Percentiles rank a stretch among this genome's conserved stretches.
Evolutionary conservation across 2,888 invertebrate species (phyloP).

Genomic region (Lagria hirta): DNA sequence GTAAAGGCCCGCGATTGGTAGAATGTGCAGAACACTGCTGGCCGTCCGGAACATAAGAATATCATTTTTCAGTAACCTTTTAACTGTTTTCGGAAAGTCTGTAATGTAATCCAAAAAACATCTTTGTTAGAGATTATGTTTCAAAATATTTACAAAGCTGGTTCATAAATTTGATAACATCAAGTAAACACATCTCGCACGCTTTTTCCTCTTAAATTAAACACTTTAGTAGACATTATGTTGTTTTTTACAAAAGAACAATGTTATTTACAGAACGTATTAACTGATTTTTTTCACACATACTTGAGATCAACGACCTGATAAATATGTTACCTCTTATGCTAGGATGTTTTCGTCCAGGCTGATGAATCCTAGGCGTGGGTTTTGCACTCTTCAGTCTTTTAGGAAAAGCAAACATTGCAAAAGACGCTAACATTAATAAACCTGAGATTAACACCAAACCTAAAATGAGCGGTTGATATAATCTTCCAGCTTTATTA

Average conservation of each 20-base stretch:
- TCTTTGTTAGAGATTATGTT: constrained; percentile 1
- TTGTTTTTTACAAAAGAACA: constrained; percentile 5
- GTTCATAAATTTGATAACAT: constrained; percentile 4
- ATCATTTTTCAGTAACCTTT: constrained; percentile 82
- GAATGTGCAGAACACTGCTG: constrained; percentile 84
- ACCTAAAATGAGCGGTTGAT: too few species aligned
- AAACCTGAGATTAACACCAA: constrained; percentile 82
- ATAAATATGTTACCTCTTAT: constrained; percentile 49
- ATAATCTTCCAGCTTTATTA: too few species aligned
- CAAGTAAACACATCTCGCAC: constrained; percentile 3
- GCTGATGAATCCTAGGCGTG: constrained; percentile 48
- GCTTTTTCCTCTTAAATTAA: constrained; percentile 8
- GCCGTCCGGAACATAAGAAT: constrained; percentile 91
- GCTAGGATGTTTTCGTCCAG: constrained; percentile 54
- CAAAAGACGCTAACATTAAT: constrained; percentile 78
- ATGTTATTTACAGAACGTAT: constrained; percentile 22
- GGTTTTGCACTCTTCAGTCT: constrained; percentile 62
- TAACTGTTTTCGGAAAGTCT: constrained; percentile 79
- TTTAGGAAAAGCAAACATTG: constrained; percentile 90
- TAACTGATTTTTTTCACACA: constrained; percentile 19
- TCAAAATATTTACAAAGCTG: constrained; percentile 11
- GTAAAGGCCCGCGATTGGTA: constrained; percentile 90
- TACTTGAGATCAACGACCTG: constrained; percentile 14
- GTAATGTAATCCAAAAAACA: constrained; percentile 38
- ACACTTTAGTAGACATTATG: constrained; percentile 2